Conservation (phyloP, 2,888 invertebrate genomes). For the Erebia palarica region DNA sequence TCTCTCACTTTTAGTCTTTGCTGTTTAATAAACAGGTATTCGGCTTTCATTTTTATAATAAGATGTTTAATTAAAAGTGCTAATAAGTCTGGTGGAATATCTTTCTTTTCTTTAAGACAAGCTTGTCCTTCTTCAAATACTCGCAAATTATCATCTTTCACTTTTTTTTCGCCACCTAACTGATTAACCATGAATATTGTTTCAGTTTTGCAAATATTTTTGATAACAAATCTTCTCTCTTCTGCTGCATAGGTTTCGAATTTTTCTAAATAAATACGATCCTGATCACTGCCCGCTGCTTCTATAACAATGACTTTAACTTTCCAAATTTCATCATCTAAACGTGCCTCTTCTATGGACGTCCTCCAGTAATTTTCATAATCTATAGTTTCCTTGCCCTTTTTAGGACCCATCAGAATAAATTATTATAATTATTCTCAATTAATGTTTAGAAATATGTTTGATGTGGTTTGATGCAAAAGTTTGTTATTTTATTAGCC, state of each 20-base stretch:
- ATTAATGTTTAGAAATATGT: too few relatives aligned
- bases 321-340: slow-evolving; percentile 64
- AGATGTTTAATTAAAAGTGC: slow-evolving; percentile 72
- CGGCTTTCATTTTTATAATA: slow-evolving; percentile 73
- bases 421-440: neutral
- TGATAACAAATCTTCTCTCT: slow-evolving; percentile 72
- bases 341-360: slow-evolving; percentile 55
- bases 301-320: slow-evolving; percentile 69
- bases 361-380: slow-evolving; percentile 61
- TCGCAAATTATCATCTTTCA: slow-evolving; percentile 65
- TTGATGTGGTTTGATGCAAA: too few relatives aligned
- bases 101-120: slow-evolving; percentile 67
- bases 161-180: slow-evolving; percentile 70
- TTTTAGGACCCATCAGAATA: slow-evolving; percentile 63
- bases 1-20: slow-evolving; percentile 66
- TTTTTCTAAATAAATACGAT: slow-evolving; percentile 66
- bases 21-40: slow-evolving; percentile 67
- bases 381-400: slow-evolving; percentile 48
- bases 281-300: slow-evolving; percentile 71
- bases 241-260: slow-evolving; percentile 67
- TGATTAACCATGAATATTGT: slow-evolving; percentile 77
- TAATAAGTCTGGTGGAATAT: slow-evolving; percentile 67
- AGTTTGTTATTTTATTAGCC: too few relatives aligned
- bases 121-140: slow-evolving; percentile 73
- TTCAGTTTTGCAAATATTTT: slow-evolving; percentile 75